These are phyloP conservation scores for Proisotoma minuta DNA, from an alignment of 2,888 invertebrate species.

Conservation along the genomic window DNA sequence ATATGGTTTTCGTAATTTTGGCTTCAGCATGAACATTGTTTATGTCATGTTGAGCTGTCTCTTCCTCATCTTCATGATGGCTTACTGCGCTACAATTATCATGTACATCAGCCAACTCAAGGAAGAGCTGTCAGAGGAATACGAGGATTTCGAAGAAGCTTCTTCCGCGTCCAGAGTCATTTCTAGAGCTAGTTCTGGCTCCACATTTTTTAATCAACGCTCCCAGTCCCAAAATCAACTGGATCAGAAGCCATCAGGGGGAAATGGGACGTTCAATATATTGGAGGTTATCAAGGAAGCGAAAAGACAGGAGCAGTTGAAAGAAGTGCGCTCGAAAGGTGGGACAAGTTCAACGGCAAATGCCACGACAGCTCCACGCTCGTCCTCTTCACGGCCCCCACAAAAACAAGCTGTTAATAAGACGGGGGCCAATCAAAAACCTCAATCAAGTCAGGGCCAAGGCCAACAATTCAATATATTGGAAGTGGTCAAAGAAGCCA, in stretches of 20 bases:
- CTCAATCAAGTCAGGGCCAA: no score
- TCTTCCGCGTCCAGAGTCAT: constrained; percentile 15
- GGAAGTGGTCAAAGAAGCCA: not conserved
- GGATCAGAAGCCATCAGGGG: not conserved
- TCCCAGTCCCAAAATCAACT: constrained; percentile 4
- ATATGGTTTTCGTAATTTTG: constrained; percentile 36
- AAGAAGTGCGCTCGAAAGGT: no score
- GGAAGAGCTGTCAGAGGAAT: constrained; percentile 19
- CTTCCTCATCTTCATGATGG: constrained; percentile 30
- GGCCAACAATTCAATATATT: no score
- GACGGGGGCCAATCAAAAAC: no score
- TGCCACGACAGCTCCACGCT: no score
- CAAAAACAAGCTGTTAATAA: no score
- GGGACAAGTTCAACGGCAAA: no score
- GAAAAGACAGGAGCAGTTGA: not conserved
- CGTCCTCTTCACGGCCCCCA: no score
- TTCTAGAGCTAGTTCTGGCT: constrained; percentile 21
- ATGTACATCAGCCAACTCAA: constrained; percentile 32
- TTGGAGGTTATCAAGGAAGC: not conserved
- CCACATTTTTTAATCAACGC: not conserved
- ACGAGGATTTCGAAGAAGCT: constrained; percentile 28
- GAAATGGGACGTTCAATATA: not conserved
- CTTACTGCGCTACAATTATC: constrained; percentile 33
- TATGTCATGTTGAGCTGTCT: constrained; percentile 31
- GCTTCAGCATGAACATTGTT: constrained; percentile 32